Evolutionary conservation across 2,888 invertebrate genomes (phyloP).

Genomic region (Salpingus planirostris): DNA sequence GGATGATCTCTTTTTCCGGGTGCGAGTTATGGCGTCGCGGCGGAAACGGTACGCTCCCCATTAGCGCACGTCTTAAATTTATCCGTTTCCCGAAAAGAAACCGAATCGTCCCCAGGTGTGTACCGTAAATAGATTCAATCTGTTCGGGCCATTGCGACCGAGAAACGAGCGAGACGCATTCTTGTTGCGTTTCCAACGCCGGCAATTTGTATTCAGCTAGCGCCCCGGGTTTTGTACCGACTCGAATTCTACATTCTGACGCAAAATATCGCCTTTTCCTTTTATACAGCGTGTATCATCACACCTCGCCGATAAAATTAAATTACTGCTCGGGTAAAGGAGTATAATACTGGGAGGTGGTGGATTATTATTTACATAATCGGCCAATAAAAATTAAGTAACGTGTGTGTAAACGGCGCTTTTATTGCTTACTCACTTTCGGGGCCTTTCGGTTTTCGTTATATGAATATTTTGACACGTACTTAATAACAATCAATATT

Average conservation of each 20-base stretch:
- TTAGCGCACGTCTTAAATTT: constrained; percentile 7
- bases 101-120: constrained; percentile 17
- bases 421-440: constrained; percentile 11
- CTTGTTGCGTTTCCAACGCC: constrained; percentile 10
- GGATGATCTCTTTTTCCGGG: too few relatives aligned
- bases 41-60: too few relatives aligned
- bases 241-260: constrained; percentile 14
- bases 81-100: constrained; percentile 9
- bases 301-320: too few relatives aligned
- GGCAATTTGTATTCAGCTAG: constrained; percentile 21
- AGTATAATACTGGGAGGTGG: too few relatives aligned
- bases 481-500: constrained; percentile 7
- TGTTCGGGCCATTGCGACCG: constrained; percentile 20
- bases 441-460: constrained; percentile 2
- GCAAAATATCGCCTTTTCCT: constrained; percentile 14
- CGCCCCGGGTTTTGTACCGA: constrained; percentile 16
- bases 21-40: too few relatives aligned
- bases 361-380: constrained; percentile 17
- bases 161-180: constrained; percentile 12
- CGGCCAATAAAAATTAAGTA: constrained; percentile 12
- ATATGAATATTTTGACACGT: constrained; percentile 12
- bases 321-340: too few relatives aligned
- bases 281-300: too few relatives aligned
- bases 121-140: constrained; percentile 21
- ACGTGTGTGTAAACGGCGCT: constrained; percentile 11